Evolutionary conservation across 1,140 invertebrate species (phyloP).

Genomic region (Drosophila kohkoa): DNA sequence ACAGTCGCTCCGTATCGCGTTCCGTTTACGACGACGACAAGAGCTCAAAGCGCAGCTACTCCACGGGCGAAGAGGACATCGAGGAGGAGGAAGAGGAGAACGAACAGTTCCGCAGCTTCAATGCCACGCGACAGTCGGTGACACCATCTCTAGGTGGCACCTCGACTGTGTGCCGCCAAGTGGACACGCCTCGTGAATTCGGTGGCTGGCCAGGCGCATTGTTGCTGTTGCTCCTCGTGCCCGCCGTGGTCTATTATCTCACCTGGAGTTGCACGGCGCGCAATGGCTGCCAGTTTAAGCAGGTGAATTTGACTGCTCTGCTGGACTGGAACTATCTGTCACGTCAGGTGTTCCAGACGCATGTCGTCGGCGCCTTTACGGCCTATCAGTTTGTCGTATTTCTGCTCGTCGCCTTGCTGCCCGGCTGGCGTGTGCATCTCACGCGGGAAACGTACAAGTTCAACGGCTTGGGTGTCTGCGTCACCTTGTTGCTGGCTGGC

Average conservation of each 20-base stretch:
- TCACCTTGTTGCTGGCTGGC: slow-evolving; percentile 75
- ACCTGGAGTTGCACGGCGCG: slow-evolving; percentile 80
- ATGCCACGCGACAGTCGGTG: slow-evolving; percentile 43
- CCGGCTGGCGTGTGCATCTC: slow-evolving; percentile 83
- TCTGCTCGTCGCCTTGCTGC: slow-evolving; percentile 83
- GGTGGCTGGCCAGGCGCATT: slow-evolving; percentile 77
- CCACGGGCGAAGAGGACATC: slow-evolving; percentile 84
- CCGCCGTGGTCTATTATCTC: slow-evolving; percentile 68
- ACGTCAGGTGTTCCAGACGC: slow-evolving; percentile 74
- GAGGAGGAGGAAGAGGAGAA: slow-evolving; percentile 70
- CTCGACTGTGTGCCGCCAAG: slow-evolving; percentile 42
- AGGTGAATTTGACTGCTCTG: slow-evolving; percentile 56
- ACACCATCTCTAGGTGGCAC: slow-evolving; percentile 27
- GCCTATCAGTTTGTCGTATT: slow-evolving; percentile 78
- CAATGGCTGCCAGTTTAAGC: slow-evolving; percentile 78
- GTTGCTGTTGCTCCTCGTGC: slow-evolving; percentile 64
- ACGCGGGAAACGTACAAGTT: slow-evolving; percentile 84
- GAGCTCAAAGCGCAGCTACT: slow-evolving; percentile 84
- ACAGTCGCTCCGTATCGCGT: slow-evolving; percentile 76
- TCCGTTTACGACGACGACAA: slow-evolving; percentile 78
- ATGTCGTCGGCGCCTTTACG: slow-evolving; percentile 71
- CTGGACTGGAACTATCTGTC: slow-evolving; percentile 62
- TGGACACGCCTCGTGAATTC: slow-evolving; percentile 70
- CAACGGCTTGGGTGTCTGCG: slow-evolving; percentile 84
- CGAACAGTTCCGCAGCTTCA: slow-evolving; percentile 72